Percentiles rank a stretch among this genome's conserved stretches.
Evolutionary conservation across 2,797 vertebrate genomes (phyloP).

Genomic region (Sitta carolinensis): DNA sequence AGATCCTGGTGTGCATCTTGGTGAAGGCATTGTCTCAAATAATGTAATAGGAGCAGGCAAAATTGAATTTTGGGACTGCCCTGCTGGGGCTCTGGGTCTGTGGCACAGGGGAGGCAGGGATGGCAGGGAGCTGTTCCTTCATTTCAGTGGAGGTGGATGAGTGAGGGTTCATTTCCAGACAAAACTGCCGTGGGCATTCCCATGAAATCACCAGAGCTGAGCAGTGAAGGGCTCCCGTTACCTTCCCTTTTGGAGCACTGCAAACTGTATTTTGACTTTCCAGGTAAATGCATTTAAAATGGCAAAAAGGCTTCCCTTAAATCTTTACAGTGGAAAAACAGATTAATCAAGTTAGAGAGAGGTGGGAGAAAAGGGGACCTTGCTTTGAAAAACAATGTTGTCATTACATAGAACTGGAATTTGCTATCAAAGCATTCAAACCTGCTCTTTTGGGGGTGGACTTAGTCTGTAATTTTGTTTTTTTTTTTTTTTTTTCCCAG

Average conservation of each 20-base stretch:
- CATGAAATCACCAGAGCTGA: neutral
- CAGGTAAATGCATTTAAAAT: neutral
- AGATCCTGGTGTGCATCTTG: neutral
- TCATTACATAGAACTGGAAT: neutral
- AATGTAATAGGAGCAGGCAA: neutral
- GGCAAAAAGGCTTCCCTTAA: neutral
- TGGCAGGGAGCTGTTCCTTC: neutral
- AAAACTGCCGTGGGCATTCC: neutral
- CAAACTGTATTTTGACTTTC: neutral
- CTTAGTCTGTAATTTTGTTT: neutral
- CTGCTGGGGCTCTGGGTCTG: neutral
- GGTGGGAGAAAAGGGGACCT: neutral
- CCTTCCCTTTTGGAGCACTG: neutral
- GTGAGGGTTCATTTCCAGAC: neutral
- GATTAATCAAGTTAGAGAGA: neutral
- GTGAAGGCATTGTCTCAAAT: neutral
- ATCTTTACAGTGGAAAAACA: neutral
- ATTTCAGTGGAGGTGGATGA: neutral
- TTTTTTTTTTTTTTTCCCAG: neutral
- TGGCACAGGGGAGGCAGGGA: neutral
- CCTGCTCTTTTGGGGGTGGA: no score
- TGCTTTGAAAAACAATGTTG: neutral
- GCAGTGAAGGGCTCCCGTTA: fast-evolving
- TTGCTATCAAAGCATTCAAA: neutral
- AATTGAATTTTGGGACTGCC: neutral